Percentiles rank a stretch among this genome's conserved stretches.
These are phyloP conservation scores for Zoanthus sansibaricus DNA, from an alignment of 92 coral and sea anemone species.

Conservation along the genomic window DNA sequence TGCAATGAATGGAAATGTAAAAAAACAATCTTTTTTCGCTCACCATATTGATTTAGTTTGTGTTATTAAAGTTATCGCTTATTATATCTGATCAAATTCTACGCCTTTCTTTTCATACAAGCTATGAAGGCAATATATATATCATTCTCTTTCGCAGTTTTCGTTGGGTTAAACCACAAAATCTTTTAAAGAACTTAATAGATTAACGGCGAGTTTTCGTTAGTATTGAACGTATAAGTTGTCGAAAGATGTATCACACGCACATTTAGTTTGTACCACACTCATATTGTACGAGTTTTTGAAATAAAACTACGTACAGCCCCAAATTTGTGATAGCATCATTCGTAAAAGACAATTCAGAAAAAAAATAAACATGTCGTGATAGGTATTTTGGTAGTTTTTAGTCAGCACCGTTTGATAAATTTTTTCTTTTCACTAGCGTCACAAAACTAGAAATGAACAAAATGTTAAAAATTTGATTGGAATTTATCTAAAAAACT, in stretches of 20 bases:
- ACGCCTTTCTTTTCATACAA: not conserved
- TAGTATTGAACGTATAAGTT: no score
- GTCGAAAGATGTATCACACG: slow-evolving; percentile 10
- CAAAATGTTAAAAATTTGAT: slow-evolving; percentile 33
- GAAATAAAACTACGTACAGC: not conserved
- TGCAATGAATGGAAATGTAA: not conserved
- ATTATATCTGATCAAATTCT: not conserved
- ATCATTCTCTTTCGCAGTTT: not conserved
- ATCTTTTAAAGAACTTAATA: slow-evolving; percentile 3
- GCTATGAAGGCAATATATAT: slow-evolving; percentile 9
- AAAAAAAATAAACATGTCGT: not conserved
- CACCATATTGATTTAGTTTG: not conserved
- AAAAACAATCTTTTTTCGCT: not conserved
- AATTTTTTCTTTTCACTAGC: slow-evolving; percentile 16
- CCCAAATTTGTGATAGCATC: not conserved
- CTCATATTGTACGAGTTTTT: not conserved
- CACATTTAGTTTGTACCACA: not conserved
- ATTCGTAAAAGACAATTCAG: slow-evolving; percentile 13
- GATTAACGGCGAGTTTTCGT: not conserved
- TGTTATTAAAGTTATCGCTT: not conserved
- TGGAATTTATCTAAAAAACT: not conserved
- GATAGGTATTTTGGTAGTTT: slow-evolving; percentile 8
- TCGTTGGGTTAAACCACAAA: slow-evolving; percentile 12
- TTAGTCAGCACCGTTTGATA: slow-evolving; percentile 15
- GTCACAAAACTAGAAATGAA: slow-evolving; percentile 36